phyloP scores from a whole-genome alignment of 2,888 invertebrate genomes.

The Spilarctia lutea region DNA sequence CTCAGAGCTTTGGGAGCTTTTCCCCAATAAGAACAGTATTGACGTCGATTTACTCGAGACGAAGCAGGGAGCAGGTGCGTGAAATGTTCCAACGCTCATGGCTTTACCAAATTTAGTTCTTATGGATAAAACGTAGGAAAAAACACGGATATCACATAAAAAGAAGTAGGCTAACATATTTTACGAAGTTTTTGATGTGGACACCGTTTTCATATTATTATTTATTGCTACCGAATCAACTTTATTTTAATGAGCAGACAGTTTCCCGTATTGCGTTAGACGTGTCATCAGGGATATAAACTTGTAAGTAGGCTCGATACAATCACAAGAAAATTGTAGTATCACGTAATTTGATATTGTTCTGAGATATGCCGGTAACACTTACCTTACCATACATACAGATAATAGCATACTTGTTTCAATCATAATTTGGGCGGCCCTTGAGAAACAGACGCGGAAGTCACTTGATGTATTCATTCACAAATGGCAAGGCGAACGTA shows the following conservation, averaged over 20 bases:
- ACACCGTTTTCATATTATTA: constrained; percentile 25
- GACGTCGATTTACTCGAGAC: constrained; percentile 17
- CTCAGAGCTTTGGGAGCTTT: not conserved
- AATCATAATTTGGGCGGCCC: constrained; percentile 47
- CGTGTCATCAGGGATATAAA: constrained; percentile 28
- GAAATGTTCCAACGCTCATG: constrained; percentile 1
- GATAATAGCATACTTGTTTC: constrained; percentile 25
- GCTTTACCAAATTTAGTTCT: constrained; percentile 21
- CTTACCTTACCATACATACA: constrained; percentile 7
- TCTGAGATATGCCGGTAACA: not conserved
- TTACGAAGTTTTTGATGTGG: constrained; percentile 33
- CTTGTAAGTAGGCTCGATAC: not conserved
- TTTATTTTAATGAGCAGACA: constrained; percentile 31
- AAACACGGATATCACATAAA: constrained; percentile 19
- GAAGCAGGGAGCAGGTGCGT: constrained; percentile 15
- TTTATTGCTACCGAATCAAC: constrained; percentile 37
- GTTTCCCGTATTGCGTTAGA: constrained; percentile 35
- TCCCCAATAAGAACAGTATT: not conserved
- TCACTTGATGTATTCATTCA: constrained; percentile 35
- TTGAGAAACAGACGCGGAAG: constrained; percentile 52
- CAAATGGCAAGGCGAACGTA: constrained; percentile 38
- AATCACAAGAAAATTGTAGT: constrained; percentile 11
- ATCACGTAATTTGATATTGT: constrained; percentile 15
- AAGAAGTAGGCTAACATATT: constrained; percentile 18
- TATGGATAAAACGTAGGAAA: constrained; percentile 25